Percentiles rank a stretch among this genome's conserved stretches.
phyloP scores from a whole-genome alignment of 2,113 vertebrate genomes.

The Charadrius vociferus region DNA sequence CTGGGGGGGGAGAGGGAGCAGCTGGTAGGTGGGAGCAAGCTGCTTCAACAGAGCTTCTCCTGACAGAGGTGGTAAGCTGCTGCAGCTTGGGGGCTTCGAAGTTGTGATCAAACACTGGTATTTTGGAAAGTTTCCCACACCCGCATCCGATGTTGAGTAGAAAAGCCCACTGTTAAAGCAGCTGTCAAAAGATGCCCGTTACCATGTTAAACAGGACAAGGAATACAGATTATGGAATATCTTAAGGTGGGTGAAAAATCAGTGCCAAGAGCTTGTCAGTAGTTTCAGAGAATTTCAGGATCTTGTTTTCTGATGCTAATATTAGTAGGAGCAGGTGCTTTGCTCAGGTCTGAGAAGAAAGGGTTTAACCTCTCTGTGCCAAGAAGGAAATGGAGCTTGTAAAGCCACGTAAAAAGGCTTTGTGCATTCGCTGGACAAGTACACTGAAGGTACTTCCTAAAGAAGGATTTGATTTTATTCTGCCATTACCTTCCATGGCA shows the following conservation, averaged over 20 bases:
- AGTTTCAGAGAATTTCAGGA: background rate
- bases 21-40: background rate
- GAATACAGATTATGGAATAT: background rate
- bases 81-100: background rate
- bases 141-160: background rate
- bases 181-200: background rate
- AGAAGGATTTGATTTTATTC: background rate
- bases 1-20: background rate
- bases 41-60: background rate
- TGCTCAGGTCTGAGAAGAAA: background rate
- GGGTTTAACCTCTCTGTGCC: background rate
- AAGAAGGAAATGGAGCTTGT: background rate
- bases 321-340: background rate
- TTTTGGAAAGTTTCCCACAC: background rate
- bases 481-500: background rate
- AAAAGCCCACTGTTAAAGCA: background rate
- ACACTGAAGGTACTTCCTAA: background rate
- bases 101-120: background rate
- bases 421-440: background rate
- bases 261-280: background rate
- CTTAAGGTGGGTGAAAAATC: background rate
- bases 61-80: background rate
- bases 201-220: background rate
- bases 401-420: background rate
- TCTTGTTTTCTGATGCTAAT: background rate